Evolutionary conservation across 1,140 invertebrate genomes (phyloP).

Genomic region (Oscheius sp.): DNA sequence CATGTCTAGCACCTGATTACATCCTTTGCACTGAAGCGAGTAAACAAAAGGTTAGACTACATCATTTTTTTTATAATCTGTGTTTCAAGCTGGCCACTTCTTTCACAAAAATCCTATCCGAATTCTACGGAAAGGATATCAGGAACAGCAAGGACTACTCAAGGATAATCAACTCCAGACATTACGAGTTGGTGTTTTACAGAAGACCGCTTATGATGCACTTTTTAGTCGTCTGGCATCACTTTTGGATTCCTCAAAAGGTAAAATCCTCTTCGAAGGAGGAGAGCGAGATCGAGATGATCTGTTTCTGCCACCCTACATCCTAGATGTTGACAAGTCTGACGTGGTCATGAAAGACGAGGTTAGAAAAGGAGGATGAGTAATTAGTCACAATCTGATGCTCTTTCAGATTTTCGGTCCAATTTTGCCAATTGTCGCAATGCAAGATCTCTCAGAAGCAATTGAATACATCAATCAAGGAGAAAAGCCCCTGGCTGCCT

Average conservation of each 20-base stretch:
- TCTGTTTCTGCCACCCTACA: conserved; percentile 43
- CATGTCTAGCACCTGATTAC: conserved; percentile 95
- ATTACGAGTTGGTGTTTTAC: conserved; percentile 67
- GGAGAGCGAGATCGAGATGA: conserved; percentile 45
- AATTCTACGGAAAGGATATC: conserved; percentile 80
- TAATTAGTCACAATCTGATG: too few relatives aligned
- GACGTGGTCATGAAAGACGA: too few relatives aligned
- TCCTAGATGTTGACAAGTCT: conserved; percentile 42
- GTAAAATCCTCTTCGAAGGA: conserved; percentile 36
- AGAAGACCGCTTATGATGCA: too few relatives aligned
- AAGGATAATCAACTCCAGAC: conserved; percentile 78
- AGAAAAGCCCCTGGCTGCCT: conserved; percentile 28
- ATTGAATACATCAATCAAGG: conserved; percentile 26
- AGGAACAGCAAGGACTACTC: conserved; percentile 77
- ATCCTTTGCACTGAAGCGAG: conserved; percentile 71
- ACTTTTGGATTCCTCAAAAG: conserved; percentile 34
- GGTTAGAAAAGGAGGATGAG: too few relatives aligned
- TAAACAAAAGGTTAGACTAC: conserved; percentile 63
- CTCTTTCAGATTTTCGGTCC: conserved; percentile 49
- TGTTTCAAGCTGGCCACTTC: too few relatives aligned
- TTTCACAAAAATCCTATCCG: conserved; percentile 68
- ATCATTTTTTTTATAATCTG: too few relatives aligned
- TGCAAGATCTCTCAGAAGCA: conserved; percentile 20
- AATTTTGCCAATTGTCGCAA: conserved; percentile 28
- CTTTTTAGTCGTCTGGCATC: conserved; percentile 45